Base-by-base conservation (phyloP, 2,797 vertebrate genomes). In the Coilia nasus region DNA sequence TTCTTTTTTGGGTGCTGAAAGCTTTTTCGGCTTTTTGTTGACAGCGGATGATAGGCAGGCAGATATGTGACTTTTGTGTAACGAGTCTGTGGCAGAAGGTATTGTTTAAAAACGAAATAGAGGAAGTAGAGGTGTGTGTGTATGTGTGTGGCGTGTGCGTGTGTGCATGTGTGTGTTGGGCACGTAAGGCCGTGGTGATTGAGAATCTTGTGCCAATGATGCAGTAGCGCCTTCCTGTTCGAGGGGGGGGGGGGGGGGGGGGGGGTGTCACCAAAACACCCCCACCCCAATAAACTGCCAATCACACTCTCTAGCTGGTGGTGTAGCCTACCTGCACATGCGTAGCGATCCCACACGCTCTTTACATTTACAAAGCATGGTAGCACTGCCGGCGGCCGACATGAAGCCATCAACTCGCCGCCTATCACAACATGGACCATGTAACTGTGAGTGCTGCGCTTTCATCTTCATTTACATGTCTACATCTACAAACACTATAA, bases 271-370 rank as follows among this genome's bases (percentile, higher is more conserved):
- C 81, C 60, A 90, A 19, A 75, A 71, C 82, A 88, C 10, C 71
- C 83, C 57, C 84, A 46, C 75, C 86, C 83, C n/a, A 60, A 86
- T 83, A 1, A 91, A 83, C 91, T 92, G 90, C 90, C 91, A 92
- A 91, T 92, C 92, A 92, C 17, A n/a, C 15, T 19, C 35, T 84
- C 82, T 78, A 44, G 87, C 86, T 85, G 88, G 89, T 87, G 85
- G 84, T 56, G 81, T 78, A 14, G 50, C 87, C 50, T 54, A 83
- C 85, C 87, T 88, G 75, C 87, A 87, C 88, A 84, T 87, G 87
- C 84, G 64, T 82, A 67, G 85, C 80, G 83, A 82, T 87, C 86
- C 86, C 80, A 85, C 81, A 82, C 84, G 88, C 82, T 60, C 54
- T 80, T 84, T 83, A 83, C 87, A 83, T 56, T 87, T 54, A 54